These are phyloP conservation scores for Calephelis virginiensis DNA, from an alignment of 1,140 invertebrate species.

Conservation along the genomic window DNA sequence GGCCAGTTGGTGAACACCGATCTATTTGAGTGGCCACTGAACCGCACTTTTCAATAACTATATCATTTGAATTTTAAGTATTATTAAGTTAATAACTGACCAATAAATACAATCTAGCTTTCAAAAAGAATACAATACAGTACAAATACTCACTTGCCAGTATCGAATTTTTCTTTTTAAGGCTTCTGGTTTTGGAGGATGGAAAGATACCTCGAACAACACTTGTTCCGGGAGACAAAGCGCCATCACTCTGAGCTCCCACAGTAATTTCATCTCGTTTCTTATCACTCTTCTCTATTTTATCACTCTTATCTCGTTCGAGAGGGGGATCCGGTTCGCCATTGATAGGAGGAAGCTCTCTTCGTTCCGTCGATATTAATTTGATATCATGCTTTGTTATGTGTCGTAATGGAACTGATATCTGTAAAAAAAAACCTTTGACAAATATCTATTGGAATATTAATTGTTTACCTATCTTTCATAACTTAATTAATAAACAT, in stretches of 20 bases:
- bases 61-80: no score
- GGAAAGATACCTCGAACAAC: constrained; percentile 62
- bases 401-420: constrained; percentile 51
- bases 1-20: no score
- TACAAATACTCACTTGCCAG: constrained; percentile 82
- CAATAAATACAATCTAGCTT: no score
- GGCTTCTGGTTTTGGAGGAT: constrained; percentile 62
- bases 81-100: no score
- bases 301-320: constrained; percentile 7
- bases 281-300: constrained; percentile 18
- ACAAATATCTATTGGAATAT: no score
- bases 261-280: constrained; percentile 29
- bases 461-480: no score
- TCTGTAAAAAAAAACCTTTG: constrained; percentile 28
- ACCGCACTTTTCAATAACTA: no score
- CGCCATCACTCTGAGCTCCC: constrained; percentile 24
- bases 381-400: constrained; percentile 70
- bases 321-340: constrained; percentile 33
- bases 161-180: constrained; percentile 85
- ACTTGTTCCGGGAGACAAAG: constrained; percentile 39
- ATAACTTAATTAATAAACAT: no score
- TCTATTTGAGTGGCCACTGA: no score
- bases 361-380: constrained; percentile 49
- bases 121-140: not conserved
- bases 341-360: constrained; percentile 57